Percentiles rank a stretch among this genome's conserved stretches.
Evolutionary conservation across 1,140 invertebrate genomes (phyloP).

Genomic region (Musca domestica): DNA sequence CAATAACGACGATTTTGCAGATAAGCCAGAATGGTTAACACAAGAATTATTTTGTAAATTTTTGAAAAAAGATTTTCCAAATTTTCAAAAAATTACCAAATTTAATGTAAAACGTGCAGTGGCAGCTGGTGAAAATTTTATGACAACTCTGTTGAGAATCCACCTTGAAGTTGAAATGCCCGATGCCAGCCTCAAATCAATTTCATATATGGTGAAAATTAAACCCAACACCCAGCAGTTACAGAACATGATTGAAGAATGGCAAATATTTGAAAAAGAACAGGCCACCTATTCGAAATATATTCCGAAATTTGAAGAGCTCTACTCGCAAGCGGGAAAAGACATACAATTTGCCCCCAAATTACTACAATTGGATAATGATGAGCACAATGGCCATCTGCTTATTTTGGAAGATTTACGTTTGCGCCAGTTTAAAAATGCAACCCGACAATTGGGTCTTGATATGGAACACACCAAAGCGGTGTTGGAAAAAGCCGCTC

Average conservation of each 20-base stretch:
- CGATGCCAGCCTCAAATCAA: slow-evolving; percentile 28
- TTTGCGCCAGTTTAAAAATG: slow-evolving; percentile 58
- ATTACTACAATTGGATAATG: slow-evolving; percentile 29
- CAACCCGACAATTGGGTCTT: slow-evolving; percentile 56
- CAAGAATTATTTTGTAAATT: slow-evolving; percentile 24
- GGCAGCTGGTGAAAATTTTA: slow-evolving; percentile 43
- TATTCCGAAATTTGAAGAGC: slow-evolving; percentile 39
- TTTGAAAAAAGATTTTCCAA: slow-evolving; percentile 30
- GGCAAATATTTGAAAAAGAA: slow-evolving; percentile 45
- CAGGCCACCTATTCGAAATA: slow-evolving; percentile 34
- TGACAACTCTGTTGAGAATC: slow-evolving; percentile 32
- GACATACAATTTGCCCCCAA: slow-evolving; percentile 35
- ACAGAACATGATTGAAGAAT: slow-evolving; percentile 33
- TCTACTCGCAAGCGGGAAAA: slow-evolving; percentile 43
- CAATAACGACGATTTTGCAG: too few species aligned
- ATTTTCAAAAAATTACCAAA: slow-evolving; percentile 30
- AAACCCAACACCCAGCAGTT: slow-evolving; percentile 28
- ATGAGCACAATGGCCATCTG: slow-evolving; percentile 18
- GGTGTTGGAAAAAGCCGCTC: slow-evolving; percentile 57
- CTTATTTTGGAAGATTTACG: slow-evolving; percentile 59
- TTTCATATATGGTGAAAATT: slow-evolving; percentile 35
- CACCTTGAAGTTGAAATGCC: slow-evolving; percentile 31
- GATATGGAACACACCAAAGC: slow-evolving; percentile 57
- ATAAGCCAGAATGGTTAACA: slow-evolving; percentile 18
- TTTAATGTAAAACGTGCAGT: slow-evolving; percentile 30